Conservation (phyloP, 1,140 invertebrate genomes). For the Cherax quadricarinatus region DNA sequence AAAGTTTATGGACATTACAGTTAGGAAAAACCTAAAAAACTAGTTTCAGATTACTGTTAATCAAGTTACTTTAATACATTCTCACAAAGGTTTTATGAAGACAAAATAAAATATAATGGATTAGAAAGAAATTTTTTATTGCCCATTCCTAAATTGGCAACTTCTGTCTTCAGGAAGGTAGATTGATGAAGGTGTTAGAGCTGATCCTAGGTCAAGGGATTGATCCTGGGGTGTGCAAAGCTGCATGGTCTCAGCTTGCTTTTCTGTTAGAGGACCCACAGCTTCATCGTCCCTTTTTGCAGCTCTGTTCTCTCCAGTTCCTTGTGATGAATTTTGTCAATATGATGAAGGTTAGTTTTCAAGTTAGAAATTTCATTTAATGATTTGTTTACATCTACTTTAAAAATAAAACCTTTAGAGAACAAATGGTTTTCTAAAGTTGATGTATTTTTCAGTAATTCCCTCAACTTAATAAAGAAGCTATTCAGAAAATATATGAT, state of each 20-base stretch:
- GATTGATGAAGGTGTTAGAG: constrained; percentile 48
- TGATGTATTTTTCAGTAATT: no score
- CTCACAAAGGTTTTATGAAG: no score
- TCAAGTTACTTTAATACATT: no score
- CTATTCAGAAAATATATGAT: no score
- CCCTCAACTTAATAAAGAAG: no score
- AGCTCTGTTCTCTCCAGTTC: constrained; percentile 47
- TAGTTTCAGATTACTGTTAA: no score
- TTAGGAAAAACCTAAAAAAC: no score
- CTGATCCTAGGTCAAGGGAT: constrained; percentile 31
- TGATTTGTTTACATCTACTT: not conserved
- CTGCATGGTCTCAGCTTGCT: constrained; percentile 58
- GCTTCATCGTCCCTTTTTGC: constrained; percentile 49
- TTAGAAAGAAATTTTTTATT: no score
- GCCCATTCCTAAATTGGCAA: not conserved
- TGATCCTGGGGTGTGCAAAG: constrained; percentile 39
- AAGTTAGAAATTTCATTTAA: not conserved
- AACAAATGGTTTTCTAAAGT: no score
- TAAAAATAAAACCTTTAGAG: not conserved
- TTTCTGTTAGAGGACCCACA: constrained; percentile 52
- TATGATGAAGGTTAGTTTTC: constrained; percentile 45
- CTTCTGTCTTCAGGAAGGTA: constrained; percentile 9
- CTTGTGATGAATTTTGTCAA: constrained; percentile 37
- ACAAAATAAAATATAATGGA: no score
- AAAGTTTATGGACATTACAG: no score